Evolutionary conservation across 2,888 invertebrate genomes (phyloP).

Genomic region (Eilema caniola): DNA sequence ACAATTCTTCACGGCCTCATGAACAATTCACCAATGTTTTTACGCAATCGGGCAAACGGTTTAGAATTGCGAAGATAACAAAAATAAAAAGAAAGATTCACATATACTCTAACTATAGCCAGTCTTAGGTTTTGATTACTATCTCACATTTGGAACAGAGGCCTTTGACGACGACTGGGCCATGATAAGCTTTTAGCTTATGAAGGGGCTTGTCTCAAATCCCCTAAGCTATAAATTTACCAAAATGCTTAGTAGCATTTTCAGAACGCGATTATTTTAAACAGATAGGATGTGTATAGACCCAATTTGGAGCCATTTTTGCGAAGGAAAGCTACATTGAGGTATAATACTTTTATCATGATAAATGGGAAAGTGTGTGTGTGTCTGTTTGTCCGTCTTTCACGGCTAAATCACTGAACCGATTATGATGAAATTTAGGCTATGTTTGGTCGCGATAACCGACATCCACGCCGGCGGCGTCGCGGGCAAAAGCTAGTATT

Average conservation of each 20-base stretch:
- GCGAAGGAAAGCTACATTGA: neutral
- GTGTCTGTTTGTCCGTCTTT: no score
- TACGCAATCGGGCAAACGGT: no score
- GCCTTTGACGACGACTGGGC: neutral
- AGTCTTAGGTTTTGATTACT: neutral
- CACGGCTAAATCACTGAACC: no score
- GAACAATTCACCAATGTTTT: no score
- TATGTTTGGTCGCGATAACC: no score
- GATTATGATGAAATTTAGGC: no score
- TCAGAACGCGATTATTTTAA: conserved; percentile 1
- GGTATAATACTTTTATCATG: no score
- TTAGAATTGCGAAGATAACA: no score
- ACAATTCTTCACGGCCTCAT: no score
- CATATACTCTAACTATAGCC: neutral
- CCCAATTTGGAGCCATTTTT: neutral
- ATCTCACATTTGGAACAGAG: neutral
- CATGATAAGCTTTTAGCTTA: neutral
- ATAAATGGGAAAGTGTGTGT: no score
- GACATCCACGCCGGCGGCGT: no score
- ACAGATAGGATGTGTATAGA: neutral
- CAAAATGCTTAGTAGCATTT: neutral
- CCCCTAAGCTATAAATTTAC: neutral
- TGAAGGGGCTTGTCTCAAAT: neutral
- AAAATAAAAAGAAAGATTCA: no score
- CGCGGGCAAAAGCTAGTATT: neutral